Evolutionary conservation across 2,888 invertebrate genomes (phyloP), one percentile per base, ranked within the genome.

Genomic region (Harpagoxenus sublaevis): DNA sequence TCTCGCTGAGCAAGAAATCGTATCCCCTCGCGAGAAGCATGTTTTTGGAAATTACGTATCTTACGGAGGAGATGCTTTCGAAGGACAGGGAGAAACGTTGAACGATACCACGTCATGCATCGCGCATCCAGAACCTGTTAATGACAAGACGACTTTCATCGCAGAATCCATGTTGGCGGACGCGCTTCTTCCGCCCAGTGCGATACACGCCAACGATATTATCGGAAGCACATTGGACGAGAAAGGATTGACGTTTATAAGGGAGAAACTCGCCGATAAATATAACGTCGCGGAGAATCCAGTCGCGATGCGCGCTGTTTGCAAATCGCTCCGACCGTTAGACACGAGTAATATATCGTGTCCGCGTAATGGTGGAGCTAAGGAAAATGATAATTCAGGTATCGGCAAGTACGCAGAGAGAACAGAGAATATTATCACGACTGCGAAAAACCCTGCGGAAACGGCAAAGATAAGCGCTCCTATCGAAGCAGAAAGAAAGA

Each of bases 201-300:
- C 92, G 4, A 83, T 93, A 28, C 89, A 93, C 66, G 75, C 91
- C 2, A 88, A 87, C 57, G 93, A 94, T 65, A 94, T 95, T 45
- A 90, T 94, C 66, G 93, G 94, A 18, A 95, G 95, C 71, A 94
- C 94, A 35, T 84, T 95, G 35, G 93, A 94, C 79, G 86, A 91
- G 79, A 86, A 93, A 45, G 92, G 87, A 74, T 84, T 95, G 53
- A 91, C 86, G 35, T 93, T 87, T 68, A 94, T 94, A 71, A 92
- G 93, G 15, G 93, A 94, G 66, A 92, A 94, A 86, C 91, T 94
- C 6, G 89, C 90, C 12, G 90, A 92, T 39, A 94, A 94, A 68
- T 94, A 94, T 55, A 86, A 84, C 10, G 48, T 66, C 5, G 84
- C 84, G 71, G 89, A 90, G 9, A 86, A 83, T 78, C 81, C 87